Base-by-base conservation (phyloP, 2,888 invertebrate genomes). In the Lymantria dispar region DNA sequence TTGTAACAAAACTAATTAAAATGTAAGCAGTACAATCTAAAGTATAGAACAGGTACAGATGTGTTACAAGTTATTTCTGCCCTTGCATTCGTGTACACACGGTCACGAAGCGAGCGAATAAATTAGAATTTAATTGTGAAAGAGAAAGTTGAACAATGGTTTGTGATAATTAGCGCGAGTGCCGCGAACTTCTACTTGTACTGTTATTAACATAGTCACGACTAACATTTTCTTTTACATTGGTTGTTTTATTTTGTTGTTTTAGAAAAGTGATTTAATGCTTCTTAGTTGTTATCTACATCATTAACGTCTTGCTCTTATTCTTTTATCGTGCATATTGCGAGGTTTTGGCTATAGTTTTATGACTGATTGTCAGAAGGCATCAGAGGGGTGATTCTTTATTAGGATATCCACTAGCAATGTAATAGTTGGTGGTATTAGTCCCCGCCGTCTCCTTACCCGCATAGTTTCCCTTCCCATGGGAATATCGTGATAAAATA, bases 51-150 rank as follows among this genome's bases (percentile, higher is more conserved):
- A 8, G 8, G 14, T 36, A 10, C 38, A 43, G 42, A 46, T 43
- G 39, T 43, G 22, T 59, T 50, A 54, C 56, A 40, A 40, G 40
- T 9, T 14, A 13, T 12, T 40, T 13, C 54, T 48, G 36, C 51
- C 57, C 57, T 43, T 40, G 48, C 50, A 68, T 59, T 60, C 66
- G 39, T 22, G 40, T 40, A 14, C 15, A 40, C 47, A 46, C 56
- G 51, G 54, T 62, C 65, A 60, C 68, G 68, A 56, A 47, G 42
- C 47, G 45, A 46, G 36, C 52, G 62, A 56, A 64, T 64, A 66
- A 50, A 68, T 66, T 64, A 68, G 58, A 62, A 55, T 62, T 62
- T 60, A 54, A 62, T 68, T 52, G 56, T 52, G 57, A 68, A 68
- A 58, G 68, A 64, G 66, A 66, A 66, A 66, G 66, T 64, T 50